Base-by-base conservation (phyloP, 2,888 invertebrate species). In the Macropis europaea region DNA sequence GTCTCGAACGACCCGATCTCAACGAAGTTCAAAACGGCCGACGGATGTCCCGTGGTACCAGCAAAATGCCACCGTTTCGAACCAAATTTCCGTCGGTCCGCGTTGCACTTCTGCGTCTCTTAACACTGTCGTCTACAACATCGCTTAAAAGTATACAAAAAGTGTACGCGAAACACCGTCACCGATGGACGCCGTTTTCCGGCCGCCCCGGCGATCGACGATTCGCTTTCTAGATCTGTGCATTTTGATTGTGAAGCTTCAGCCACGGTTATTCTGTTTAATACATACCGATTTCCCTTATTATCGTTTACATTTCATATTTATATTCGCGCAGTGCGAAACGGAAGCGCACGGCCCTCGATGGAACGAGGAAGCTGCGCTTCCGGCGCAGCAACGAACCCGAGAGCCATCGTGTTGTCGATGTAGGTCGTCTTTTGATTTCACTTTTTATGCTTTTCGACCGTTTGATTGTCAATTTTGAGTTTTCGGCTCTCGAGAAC, bases 191-290 rank as follows among this genome's bases (percentile, higher is more conserved):
- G 4, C 9, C 17, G 28, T 57, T 38, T 59, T 45, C 34, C 4
- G 30, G 7, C 13, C 19, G 30, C 24, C 5, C 6, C 36, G 24
- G n/a, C 3, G 30, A 6, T 24, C 47, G 50, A 64, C 48, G 50
- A n/a, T 9, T 26, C 32, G 24, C 15, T 13, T 9, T 47, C 60
- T 73, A 61, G 52, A 76, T 76, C 69, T 48, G 53, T 68, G 45
- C 43, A 77, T 85, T 84, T 86, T 85, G 83, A 85, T 84, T 86
- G 22, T 76, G 63, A 63, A 81, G 83, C 83, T 86, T 80, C 81
- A 83, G 83, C 83, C 82, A 82, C 76, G 67, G 67, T 63, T 69
- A 77, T 75, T 67, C 74, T 68, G 64, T 79, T 79, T 81, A 73
- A 77, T 59, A 73, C 73, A 73, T 66, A 72, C 24, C 28, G 36